Evolutionary conservation across 1,140 invertebrate genomes (phyloP).

Genomic region (Rhizoglyphus robini): DNA sequence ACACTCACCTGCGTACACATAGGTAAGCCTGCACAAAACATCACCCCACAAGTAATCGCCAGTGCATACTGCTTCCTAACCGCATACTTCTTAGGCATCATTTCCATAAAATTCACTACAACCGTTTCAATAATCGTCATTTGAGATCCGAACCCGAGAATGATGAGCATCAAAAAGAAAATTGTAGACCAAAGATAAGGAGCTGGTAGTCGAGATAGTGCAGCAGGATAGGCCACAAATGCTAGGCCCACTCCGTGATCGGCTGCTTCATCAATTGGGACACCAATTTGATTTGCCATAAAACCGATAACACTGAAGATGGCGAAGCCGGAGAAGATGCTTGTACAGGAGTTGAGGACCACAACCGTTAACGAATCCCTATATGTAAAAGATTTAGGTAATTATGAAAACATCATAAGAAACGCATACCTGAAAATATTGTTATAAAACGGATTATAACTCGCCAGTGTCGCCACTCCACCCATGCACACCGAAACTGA

Average conservation of each 20-base stretch:
- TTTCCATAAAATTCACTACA: constrained; percentile 30
- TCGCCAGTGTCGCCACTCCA: constrained; percentile 62
- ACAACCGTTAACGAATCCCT: constrained; percentile 33
- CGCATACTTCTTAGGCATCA: constrained; percentile 26
- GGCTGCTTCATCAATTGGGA: constrained; percentile 29
- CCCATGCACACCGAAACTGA: constrained; percentile 69
- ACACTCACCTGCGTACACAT: constrained; percentile 33
- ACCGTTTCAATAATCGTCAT: constrained; percentile 30
- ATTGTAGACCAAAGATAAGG: constrained; percentile 1
- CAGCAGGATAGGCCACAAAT: constrained; percentile 12
- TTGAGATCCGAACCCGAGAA: not conserved
- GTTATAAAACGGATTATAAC: not conserved
- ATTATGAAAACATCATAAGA: constrained; percentile 32
- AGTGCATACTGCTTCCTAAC: not conserved
- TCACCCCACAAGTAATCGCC: not conserved
- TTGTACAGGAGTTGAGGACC: constrained; percentile 32
- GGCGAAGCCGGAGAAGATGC: constrained; percentile 34
- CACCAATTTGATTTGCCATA: constrained; percentile 33
- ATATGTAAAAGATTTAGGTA: too few species aligned
- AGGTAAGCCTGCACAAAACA: constrained; percentile 35
- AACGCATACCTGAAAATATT: constrained; percentile 36
- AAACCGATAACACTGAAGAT: constrained; percentile 35
- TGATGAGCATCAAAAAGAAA: constrained; percentile 8
- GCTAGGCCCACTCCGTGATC: constrained; percentile 25
- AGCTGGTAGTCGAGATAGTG: not conserved